These are phyloP conservation scores for Argentina silus DNA, from an alignment of 2,797 vertebrate genomes.

Conservation along the genomic window DNA sequence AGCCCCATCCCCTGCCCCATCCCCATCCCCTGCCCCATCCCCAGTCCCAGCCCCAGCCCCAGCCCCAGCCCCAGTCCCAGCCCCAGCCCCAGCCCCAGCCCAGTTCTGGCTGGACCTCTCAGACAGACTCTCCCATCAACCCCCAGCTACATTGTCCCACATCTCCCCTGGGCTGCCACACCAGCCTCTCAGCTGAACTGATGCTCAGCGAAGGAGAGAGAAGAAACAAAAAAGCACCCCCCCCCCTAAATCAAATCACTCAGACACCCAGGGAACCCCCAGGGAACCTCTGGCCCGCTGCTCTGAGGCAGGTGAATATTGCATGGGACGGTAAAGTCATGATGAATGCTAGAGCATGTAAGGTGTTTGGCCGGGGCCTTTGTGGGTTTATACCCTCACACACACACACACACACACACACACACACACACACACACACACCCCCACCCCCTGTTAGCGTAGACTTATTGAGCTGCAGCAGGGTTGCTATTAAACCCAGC, in stretches of 20 bases:
- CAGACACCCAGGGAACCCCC: slow-evolving; percentile 34
- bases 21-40: background rate
- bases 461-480: slow-evolving; percentile 58
- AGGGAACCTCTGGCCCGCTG: slow-evolving; percentile 54
- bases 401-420: background rate
- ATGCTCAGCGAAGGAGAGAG: slow-evolving; percentile 33
- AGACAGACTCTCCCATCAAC: background rate
- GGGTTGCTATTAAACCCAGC: slow-evolving; percentile 52
- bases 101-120: background rate
- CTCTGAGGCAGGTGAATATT: slow-evolving; percentile 71
- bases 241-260: slow-evolving; percentile 9
- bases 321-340: slow-evolving; percentile 60
- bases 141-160: background rate
- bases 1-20: background rate
- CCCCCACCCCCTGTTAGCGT: slow-evolving; percentile 35
- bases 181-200: background rate
- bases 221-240: slow-evolving; percentile 10
- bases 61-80: background rate
- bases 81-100: background rate
- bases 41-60: background rate
- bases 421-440: slow-evolving; percentile 32
- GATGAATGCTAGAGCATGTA: slow-evolving; percentile 73
- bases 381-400: slow-evolving; percentile 1
- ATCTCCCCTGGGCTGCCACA: background rate
- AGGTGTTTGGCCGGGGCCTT: slow-evolving; percentile 49